Base-by-base conservation (phyloP, 2,797 vertebrate genomes). In the Paramormyrops hopkinsi region DNA sequence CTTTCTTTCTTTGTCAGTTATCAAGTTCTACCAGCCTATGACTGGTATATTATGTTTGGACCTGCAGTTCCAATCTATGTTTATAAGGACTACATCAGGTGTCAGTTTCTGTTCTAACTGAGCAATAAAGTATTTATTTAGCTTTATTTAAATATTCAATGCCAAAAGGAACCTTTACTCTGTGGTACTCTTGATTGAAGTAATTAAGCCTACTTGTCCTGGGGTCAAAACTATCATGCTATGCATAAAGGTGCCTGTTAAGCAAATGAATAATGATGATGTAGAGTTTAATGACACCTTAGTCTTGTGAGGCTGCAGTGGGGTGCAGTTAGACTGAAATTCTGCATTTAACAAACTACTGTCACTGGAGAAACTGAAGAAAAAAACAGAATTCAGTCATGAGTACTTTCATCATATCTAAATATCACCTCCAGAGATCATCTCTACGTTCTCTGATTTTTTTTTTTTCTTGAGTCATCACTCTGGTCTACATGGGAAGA, bases 381-480 rank as follows among this genome's bases (percentile, higher is more conserved):
- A 2, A 82, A 82, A 46, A 19, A 3, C 4, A 22, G 7, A 44
- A 19, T 79, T n/a, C 41, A 79, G 41, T 79, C 33, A 7, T 44
- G 33, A 79, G 37, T 44, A 7, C 33, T 79, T 79, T 44, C 37
- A 41, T 5, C 73, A 44, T 17, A 94, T 94, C 95, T n/a, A 82
- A 82, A 82, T 94, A 95, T 95, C 96, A 93, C 92, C 92, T 93
- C 93, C 94, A 92, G 92, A 93, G 93, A 94, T 93, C 90, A 56
- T 53, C 90, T 91, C 41, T 83, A 89, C 88, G 51, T 33, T 29
- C 79, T 56, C 48, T 37, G 65, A 11, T 65, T 51, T 29, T 37
- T 51, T n/a, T n/a, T 48, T 86, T 51, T 22, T 69, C 14, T 25
- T 51, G 33, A 53, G 48, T 69, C 54, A 48, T 65, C 41, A 46